These are phyloP conservation scores for Hirtodrosophila histrioides DNA, from an alignment of 2,888 invertebrate genomes.

Conservation along the genomic window DNA sequence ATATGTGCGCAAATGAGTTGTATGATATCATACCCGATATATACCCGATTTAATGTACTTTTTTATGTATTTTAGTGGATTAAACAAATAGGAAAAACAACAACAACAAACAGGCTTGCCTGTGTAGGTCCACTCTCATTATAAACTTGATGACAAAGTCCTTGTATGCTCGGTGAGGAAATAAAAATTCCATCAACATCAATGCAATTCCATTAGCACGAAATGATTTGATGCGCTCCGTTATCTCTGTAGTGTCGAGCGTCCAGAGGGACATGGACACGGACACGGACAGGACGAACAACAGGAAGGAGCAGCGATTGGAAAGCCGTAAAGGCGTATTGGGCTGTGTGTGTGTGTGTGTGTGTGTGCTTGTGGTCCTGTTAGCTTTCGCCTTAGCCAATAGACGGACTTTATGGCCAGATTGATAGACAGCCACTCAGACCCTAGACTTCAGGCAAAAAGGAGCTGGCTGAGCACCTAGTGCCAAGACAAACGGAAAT, in stretches of 20 bases:
- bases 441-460: conserved; percentile 14
- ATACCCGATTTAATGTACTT: too few species aligned
- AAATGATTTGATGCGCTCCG: conserved; percentile 76
- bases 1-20: too few species aligned
- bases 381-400: conserved; percentile 25
- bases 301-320: conserved; percentile 59
- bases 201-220: conserved; percentile 79
- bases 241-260: conserved; percentile 45
- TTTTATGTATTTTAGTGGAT: too few species aligned
- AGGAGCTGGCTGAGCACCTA: conserved; percentile 9
- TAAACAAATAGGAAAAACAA: too few species aligned
- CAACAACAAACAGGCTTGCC: too few species aligned
- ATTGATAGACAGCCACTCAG: conserved; percentile 34
- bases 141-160: conserved; percentile 5
- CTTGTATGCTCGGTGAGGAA: conserved; percentile 3
- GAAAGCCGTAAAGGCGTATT: conserved; percentile 70
- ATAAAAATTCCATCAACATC: conserved; percentile 74
- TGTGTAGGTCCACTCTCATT: background rate
- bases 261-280: conserved; percentile 31
- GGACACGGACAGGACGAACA: conserved; percentile 37
- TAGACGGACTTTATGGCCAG: conserved; percentile 43
- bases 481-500: background rate
- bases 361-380: conserved; percentile 12
- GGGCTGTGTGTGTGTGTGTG: conserved; percentile 11
- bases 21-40: too few species aligned